Conservation (phyloP, 2,797 vertebrate genomes). For the Cuniculus paca region DNA sequence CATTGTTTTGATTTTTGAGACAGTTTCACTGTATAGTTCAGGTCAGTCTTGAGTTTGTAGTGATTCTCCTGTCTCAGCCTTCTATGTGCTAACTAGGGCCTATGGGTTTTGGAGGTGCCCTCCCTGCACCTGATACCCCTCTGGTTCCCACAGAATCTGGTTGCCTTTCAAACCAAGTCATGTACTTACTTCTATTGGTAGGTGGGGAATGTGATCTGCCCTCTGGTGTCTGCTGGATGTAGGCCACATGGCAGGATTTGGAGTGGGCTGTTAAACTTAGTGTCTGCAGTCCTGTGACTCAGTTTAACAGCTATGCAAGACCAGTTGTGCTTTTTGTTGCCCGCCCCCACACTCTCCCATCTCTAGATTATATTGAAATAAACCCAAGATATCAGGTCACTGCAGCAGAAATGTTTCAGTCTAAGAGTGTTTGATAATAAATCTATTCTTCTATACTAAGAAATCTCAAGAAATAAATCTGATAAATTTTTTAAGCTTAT, state of each 20-base stretch:
- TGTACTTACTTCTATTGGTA: neutral
- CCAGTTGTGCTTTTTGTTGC: neutral
- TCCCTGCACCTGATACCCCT: neutral
- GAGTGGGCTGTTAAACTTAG: neutral
- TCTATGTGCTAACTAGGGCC: neutral
- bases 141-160: neutral
- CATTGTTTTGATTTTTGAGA: neutral
- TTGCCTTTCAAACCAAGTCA: neutral
- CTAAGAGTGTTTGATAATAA: constrained; percentile 6
- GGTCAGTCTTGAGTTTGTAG: neutral
- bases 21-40: neutral
- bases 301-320: neutral
- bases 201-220: neutral
- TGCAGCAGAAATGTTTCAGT: constrained; percentile 5
- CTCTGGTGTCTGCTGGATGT: neutral
- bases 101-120: neutral
- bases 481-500: constrained; percentile 20
- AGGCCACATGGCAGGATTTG: neutral
- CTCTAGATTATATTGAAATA: constrained; percentile 26
- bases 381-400: neutral
- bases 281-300: neutral
- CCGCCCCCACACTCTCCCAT: neutral
- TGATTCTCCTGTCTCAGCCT: neutral
- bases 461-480: neutral
- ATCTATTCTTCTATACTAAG: constrained; percentile 31